phyloP scores from a whole-genome alignment of 2,797 vertebrate genomes.

The Sebastiscus tertius region DNA sequence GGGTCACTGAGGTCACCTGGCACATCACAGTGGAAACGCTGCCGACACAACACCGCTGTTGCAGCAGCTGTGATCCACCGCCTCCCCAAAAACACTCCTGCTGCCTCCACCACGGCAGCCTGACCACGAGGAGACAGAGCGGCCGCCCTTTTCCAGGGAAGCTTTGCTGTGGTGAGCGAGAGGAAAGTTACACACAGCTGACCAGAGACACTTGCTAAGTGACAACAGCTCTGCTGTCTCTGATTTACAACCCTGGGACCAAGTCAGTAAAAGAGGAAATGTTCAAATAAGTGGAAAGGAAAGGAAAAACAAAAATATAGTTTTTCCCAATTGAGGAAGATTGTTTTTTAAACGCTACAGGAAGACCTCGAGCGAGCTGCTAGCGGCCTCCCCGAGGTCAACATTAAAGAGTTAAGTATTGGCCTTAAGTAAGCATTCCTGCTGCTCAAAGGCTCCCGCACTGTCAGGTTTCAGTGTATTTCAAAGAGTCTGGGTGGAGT shows the following conservation, averaged over 20 bases:
- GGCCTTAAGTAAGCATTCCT: slow-evolving; percentile 8
- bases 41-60: slow-evolving; percentile 59
- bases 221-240: not conserved
- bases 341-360: not conserved
- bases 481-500: slow-evolving; percentile 25
- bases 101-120: slow-evolving; percentile 23
- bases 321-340: not conserved
- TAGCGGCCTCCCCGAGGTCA: not conserved
- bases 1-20: slow-evolving; percentile 72
- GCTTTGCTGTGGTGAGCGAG: slow-evolving; percentile 52
- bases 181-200: slow-evolving; percentile 23
- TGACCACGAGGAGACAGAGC: slow-evolving; percentile 48
- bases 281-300: not conserved
- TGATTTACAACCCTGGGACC: not conserved
- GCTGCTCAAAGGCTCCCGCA: slow-evolving; percentile 2
- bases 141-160: slow-evolving; percentile 50
- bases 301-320: not conserved
- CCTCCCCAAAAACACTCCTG: slow-evolving; percentile 26
- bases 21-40: slow-evolving; percentile 67
- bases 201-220: slow-evolving; percentile 12
- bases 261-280: slow-evolving; percentile 3
- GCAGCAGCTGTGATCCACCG: slow-evolving; percentile 47
- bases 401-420: slow-evolving; percentile 4
- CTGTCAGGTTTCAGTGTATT: not conserved
- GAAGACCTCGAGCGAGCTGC: not conserved